These are phyloP conservation scores for Drosophila subpulchrella DNA, from an alignment of 1,140 invertebrate species.

Conservation along the genomic window DNA sequence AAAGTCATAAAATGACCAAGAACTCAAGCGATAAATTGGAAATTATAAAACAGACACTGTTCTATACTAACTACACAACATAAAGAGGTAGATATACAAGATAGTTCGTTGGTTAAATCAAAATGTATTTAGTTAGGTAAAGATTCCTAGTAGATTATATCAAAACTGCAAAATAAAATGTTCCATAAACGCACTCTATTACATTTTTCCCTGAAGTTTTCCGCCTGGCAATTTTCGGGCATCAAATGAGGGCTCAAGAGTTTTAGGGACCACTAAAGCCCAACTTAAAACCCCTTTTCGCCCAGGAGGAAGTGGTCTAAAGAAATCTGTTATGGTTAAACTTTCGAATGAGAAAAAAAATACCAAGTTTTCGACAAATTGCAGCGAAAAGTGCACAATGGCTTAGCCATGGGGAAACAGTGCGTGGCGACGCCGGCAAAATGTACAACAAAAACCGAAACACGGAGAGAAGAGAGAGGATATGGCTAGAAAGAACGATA, in stretches of 20 bases:
- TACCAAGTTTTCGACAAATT: conserved; percentile 73
- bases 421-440: conserved; percentile 65
- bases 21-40: conserved; percentile 14
- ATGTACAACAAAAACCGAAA: conserved; percentile 42
- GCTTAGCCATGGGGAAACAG: conserved; percentile 64
- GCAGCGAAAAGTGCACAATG: conserved; percentile 77
- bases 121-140: not conserved
- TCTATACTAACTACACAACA: not conserved
- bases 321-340: conserved; percentile 77
- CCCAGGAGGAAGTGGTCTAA: conserved; percentile 40
- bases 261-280: conserved; percentile 14
- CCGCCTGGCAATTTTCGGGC: conserved; percentile 21
- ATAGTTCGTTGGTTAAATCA: not conserved
- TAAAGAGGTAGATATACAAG: not conserved
- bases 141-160: not conserved
- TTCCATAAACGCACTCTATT: conserved; percentile 1
- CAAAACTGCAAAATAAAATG: not conserved
- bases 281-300: conserved; percentile 5
- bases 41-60: conserved; percentile 9
- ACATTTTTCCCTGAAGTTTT: not conserved
- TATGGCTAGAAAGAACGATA: conserved; percentile 6
- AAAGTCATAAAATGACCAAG: conserved; percentile 39
- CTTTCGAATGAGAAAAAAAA: conserved; percentile 49
- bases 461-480: conserved; percentile 5
- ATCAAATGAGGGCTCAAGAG: conserved; percentile 32